A percentile compares a stretch with the other conserved stretches of the same genome.
These are phyloP conservation scores for Hymenochirus boettgeri DNA, from an alignment of 2,113 vertebrate species.

Conservation along the genomic window DNA sequence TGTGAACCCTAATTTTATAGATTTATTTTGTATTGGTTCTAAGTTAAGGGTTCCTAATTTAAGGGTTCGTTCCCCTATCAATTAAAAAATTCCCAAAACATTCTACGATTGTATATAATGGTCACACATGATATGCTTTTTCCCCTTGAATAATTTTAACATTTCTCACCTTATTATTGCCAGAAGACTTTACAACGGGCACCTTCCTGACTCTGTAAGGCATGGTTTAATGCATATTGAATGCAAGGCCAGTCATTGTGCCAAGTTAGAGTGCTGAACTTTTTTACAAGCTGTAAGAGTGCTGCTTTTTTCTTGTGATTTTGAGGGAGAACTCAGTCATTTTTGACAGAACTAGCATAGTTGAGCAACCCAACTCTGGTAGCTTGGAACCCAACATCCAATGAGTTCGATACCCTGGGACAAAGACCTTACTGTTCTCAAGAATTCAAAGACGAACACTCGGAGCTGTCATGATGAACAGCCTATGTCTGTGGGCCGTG, in stretches of 20 bases:
- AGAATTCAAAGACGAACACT: slow-evolving; percentile 91
- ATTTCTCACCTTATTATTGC: slow-evolving; percentile 78
- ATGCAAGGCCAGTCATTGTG: slow-evolving; percentile 96
- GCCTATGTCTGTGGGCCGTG: slow-evolving; percentile 84
- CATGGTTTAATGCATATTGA: slow-evolving; percentile 82
- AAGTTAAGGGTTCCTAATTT: too few relatives aligned
- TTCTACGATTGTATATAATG: too few relatives aligned
- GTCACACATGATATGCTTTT: too few relatives aligned
- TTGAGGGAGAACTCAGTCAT: slow-evolving; percentile 85
- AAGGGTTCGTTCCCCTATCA: too few relatives aligned
- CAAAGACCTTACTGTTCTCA: slow-evolving; percentile 94
- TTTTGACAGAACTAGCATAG: slow-evolving; percentile 89
- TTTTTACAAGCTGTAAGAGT: slow-evolving; percentile 80
- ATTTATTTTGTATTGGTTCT: too few relatives aligned
- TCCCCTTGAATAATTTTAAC: too few relatives aligned
- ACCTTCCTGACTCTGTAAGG: slow-evolving; percentile 79
- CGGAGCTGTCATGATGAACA: slow-evolving; percentile 96
- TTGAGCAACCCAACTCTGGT: slow-evolving; percentile 89
- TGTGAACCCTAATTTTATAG: too few relatives aligned
- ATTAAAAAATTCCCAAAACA: too few relatives aligned
- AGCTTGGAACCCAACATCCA: slow-evolving; percentile 81
- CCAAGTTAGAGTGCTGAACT: slow-evolving; percentile 87
- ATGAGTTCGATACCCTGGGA: slow-evolving; percentile 83
- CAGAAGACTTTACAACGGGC: slow-evolving; percentile 63
- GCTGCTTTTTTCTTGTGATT: slow-evolving; percentile 73